A percentile compares a stretch with the other conserved stretches of the same genome.
These are phyloP conservation scores for Nomada ruficornis DNA, from an alignment of 2,888 invertebrate species.

Conservation along the genomic window DNA sequence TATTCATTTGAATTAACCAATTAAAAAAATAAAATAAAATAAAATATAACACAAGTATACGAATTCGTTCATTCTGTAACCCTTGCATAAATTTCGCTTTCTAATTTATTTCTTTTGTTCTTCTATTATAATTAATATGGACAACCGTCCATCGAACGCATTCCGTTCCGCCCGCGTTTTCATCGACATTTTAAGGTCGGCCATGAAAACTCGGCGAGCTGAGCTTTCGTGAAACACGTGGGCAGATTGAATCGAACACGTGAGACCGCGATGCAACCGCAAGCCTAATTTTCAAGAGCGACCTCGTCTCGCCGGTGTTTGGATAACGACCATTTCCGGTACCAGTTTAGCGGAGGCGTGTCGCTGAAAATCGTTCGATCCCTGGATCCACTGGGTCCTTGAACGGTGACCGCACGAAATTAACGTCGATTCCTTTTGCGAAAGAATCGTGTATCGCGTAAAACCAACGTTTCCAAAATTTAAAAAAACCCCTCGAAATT, in stretches of 20 bases:
- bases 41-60: no score
- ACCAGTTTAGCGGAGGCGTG: slow-evolving; percentile 58
- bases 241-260: slow-evolving; percentile 41
- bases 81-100: no score
- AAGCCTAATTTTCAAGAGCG: slow-evolving; percentile 75
- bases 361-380: slow-evolving; percentile 56
- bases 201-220: slow-evolving; percentile 11
- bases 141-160: no score
- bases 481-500: no score
- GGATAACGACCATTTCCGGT: slow-evolving; percentile 71
- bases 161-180: no score
- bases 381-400: slow-evolving; percentile 52
- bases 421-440: neutral
- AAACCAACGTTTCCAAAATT: neutral
- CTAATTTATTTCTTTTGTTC: no score
- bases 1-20: neutral
- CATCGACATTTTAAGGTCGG: neutral
- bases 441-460: no score
- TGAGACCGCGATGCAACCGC: slow-evolving; percentile 46
- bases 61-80: no score
- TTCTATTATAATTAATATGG: no score
- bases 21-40: neutral
- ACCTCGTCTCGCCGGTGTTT: slow-evolving; percentile 67
- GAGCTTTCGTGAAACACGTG: slow-evolving; percentile 51
- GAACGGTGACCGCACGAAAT: slow-evolving; percentile 16